A percentile compares a stretch with the other conserved stretches of the same genome.
phyloP scores from a whole-genome alignment of 2,888 invertebrate species.

The Sphaerophoria taeniata region DNA sequence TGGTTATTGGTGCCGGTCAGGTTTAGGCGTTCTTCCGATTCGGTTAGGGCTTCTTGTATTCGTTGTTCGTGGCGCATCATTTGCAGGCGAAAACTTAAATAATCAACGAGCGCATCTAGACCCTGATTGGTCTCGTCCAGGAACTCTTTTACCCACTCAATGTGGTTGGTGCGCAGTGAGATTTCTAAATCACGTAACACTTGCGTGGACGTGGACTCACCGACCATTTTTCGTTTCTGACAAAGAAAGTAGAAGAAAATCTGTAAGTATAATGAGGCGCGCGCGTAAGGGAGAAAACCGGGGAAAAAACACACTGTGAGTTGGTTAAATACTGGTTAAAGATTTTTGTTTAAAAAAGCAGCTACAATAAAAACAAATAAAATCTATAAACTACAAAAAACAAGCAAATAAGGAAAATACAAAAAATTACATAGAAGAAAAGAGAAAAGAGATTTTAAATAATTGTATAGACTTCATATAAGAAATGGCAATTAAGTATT shows the following conservation, averaged over 20 bases:
- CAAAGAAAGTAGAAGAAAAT: constrained; percentile 84
- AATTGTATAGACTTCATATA: no score
- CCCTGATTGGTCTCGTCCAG: constrained; percentile 98
- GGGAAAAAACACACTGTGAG: constrained; percentile 70
- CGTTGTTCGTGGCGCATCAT: constrained; percentile 97
- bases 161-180: constrained; percentile 98
- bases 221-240: constrained; percentile 98
- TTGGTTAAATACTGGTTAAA: constrained; percentile 71
- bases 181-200: constrained; percentile 99
- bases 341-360: constrained; percentile 42
- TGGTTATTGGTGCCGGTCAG: constrained; percentile 76
- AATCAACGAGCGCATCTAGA: constrained; percentile 97
- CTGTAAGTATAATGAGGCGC: constrained; percentile 80
- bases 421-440: constrained; percentile 5
- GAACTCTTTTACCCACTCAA: constrained; percentile 99
- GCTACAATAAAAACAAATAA: constrained; percentile 56
- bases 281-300: constrained; percentile 60
- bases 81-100: constrained; percentile 96
- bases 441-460: constrained; percentile 7
- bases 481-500: constrained; percentile 56
- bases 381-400: constrained; percentile 22
- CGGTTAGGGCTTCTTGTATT: constrained; percentile 89
- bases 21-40: constrained; percentile 90
- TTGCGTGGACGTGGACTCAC: constrained; percentile 98
- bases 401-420: constrained; percentile 14